phyloP scores from a whole-genome alignment of 2,113 vertebrate genomes.

The Sardina pilchardus region DNA sequence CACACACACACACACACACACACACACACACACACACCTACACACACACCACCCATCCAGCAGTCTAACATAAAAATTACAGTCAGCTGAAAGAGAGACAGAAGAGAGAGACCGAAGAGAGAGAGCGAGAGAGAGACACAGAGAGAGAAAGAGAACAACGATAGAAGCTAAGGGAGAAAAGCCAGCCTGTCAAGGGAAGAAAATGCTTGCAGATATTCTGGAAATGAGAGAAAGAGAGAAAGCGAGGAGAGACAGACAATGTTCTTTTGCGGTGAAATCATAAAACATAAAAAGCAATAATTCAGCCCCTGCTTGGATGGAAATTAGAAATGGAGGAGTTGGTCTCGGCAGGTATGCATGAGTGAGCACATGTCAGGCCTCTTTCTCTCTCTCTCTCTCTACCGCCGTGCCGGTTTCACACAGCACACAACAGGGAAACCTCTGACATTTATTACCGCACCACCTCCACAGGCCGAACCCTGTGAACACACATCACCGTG shows the following conservation, averaged over 20 bases:
- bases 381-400: not conserved
- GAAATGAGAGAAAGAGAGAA: not conserved
- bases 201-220: constrained; percentile 1
- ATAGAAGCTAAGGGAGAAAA: not conserved
- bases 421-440: not conserved
- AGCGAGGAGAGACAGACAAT: constrained; percentile 38
- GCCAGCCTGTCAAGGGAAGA: not conserved
- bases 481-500: not conserved
- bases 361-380: not conserved
- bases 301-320: not conserved
- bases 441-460: not conserved
- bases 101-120: not conserved
- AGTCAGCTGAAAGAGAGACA: constrained; percentile 17
- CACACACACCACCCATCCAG: constrained; percentile 30
- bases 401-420: not conserved
- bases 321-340: constrained; percentile 30
- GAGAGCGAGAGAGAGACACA: not conserved
- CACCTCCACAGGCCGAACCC: not conserved
- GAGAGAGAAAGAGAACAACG: not conserved
- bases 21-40: constrained; percentile 26
- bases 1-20: constrained; percentile 34
- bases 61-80: constrained; percentile 46
- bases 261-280: constrained; percentile 19
- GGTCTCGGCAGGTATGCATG: constrained; percentile 29
- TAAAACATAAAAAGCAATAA: constrained; percentile 24